A percentile compares a stretch with the other conserved stretches of the same genome.
Conservation (phyloP, 2,113 vertebrate species). For the Anarrhichthys ocellatus region DNA sequence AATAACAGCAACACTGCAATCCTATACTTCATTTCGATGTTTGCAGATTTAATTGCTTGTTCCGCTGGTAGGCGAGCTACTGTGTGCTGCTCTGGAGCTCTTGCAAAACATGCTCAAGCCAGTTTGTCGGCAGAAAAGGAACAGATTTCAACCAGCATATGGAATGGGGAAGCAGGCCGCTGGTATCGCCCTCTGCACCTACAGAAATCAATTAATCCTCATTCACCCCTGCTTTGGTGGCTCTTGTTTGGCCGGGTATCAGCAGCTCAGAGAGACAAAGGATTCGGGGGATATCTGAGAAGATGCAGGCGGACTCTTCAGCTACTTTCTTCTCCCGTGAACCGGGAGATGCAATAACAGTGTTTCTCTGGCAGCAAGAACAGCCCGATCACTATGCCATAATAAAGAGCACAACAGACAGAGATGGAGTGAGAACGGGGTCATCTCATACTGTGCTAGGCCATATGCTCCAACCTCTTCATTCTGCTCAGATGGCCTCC, state of each 20-base stretch:
- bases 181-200: constrained; percentile 72
- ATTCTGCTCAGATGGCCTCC: constrained; percentile 42
- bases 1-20: constrained; percentile 19
- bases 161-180: constrained; percentile 68
- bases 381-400: constrained; percentile 32
- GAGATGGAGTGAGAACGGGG: constrained; percentile 39
- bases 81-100: constrained; percentile 51
- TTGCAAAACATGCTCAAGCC: constrained; percentile 46
- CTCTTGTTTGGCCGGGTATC: constrained; percentile 43
- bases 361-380: constrained; percentile 29
- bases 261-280: constrained; percentile 33
- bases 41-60: constrained; percentile 1
- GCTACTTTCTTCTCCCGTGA: constrained; percentile 48
- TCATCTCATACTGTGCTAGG: constrained; percentile 42
- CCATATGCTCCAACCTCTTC: constrained; percentile 54
- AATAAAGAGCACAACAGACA: constrained; percentile 45
- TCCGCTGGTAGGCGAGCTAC: constrained; percentile 29
- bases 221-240: constrained; percentile 39
- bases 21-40: constrained; percentile 8
- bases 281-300: constrained; percentile 17
- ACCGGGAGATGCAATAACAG: constrained; percentile 25
- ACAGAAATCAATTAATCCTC: constrained; percentile 80
- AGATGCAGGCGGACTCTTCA: constrained; percentile 31
- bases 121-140: constrained; percentile 54
- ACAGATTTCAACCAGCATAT: constrained; percentile 73